phyloP scores from a whole-genome alignment of 1,140 invertebrate genomes.

The Bacillus rossius region DNA sequence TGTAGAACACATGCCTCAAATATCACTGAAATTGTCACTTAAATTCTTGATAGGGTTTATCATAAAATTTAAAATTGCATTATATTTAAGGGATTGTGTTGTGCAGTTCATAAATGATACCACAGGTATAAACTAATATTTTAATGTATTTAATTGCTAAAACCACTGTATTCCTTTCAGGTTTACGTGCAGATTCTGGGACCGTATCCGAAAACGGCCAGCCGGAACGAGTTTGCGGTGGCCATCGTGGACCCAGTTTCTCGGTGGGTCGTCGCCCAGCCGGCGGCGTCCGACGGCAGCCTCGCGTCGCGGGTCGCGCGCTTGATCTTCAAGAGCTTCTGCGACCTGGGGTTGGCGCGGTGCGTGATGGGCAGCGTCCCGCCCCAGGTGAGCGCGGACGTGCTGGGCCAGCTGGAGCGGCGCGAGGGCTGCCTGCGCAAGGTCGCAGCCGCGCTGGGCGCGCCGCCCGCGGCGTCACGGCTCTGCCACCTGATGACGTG shows the following conservation, averaged over 20 bases:
- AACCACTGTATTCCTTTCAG: too few species aligned
- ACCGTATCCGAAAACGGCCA: conserved; percentile 28
- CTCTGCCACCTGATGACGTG: conserved; percentile 9
- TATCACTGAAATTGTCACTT: too few species aligned
- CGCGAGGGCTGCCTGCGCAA: too few species aligned
- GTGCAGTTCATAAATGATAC: too few species aligned
- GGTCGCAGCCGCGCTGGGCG: background rate
- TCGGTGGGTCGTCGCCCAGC: conserved; percentile 29
- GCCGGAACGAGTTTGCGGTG: conserved; percentile 26
- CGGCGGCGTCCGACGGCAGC: conserved; percentile 18
- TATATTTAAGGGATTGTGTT: too few species aligned
- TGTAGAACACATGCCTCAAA: too few species aligned
- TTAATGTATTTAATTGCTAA: too few species aligned
- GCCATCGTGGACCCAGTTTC: conserved; percentile 35
- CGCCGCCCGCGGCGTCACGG: conserved; percentile 18
- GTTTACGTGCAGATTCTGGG: conserved; percentile 31
- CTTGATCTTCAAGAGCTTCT: conserved; percentile 34
- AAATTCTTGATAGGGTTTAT: too few species aligned
- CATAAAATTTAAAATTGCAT: too few species aligned
- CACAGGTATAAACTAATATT: too few species aligned
- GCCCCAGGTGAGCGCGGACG: conserved; percentile 3
- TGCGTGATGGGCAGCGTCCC: conserved; percentile 27
- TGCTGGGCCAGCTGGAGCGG: too few species aligned
- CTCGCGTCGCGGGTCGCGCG: conserved; percentile 20
- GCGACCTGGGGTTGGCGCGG: conserved; percentile 32